phyloP scores from a whole-genome alignment of 2,113 vertebrate species.

The Psittacara wagleri region DNA sequence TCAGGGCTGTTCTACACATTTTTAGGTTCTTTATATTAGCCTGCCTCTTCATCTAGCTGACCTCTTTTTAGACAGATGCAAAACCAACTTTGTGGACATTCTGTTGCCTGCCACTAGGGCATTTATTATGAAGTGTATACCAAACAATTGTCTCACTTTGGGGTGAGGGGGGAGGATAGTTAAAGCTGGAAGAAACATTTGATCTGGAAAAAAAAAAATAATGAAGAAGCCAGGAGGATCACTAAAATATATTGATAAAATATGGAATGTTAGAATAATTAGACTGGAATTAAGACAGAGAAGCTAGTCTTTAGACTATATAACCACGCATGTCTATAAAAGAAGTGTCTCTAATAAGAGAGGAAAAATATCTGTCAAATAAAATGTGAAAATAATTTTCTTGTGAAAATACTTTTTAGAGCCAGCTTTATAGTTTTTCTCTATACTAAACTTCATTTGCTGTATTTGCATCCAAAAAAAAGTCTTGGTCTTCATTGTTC shows the following conservation, averaged over 20 bases:
- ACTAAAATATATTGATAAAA: not conserved
- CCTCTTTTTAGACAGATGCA: not conserved
- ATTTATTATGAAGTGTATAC: not conserved
- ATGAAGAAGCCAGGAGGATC: not conserved
- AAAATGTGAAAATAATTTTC: not conserved
- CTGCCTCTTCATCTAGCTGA: not conserved
- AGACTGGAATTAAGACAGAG: not conserved
- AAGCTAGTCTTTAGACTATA: not conserved
- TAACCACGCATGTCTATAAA: not conserved
- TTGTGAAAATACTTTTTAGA: not conserved
- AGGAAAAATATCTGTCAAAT: not conserved
- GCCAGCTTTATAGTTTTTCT: not conserved
- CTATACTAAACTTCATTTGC: not conserved
- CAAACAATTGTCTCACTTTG: not conserved
- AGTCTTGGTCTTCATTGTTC: not conserved
- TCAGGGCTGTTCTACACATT: not conserved
- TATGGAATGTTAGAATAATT: not conserved
- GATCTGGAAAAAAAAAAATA: not conserved
- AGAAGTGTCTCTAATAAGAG: not conserved
- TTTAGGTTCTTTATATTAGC: not conserved
- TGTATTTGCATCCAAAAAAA: not conserved
- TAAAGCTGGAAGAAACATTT: not conserved
- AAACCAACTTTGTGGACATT: not conserved
- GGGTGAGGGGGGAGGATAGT: accelerated
- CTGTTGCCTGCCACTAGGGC: not conserved